Evolutionary conservation across 2,797 vertebrate genomes (phyloP).

Genomic region (Tenualosa ilisha): DNA sequence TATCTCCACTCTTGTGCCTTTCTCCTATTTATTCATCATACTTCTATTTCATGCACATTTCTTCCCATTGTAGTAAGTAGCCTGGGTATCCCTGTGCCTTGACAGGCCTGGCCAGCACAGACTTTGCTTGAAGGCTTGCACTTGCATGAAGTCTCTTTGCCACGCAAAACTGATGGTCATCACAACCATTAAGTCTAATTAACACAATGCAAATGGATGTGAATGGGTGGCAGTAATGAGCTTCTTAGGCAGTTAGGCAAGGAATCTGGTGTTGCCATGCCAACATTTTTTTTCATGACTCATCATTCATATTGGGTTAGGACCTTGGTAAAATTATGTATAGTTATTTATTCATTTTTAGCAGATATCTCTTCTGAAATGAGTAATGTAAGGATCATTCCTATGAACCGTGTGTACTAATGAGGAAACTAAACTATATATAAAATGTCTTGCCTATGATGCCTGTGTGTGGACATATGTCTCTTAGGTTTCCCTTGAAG

Average conservation of each 20-base stretch:
- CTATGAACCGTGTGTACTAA: neutral
- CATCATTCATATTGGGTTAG: neutral
- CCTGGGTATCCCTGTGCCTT: neutral
- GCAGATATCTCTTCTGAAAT: neutral
- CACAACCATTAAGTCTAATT: conserved; percentile 14
- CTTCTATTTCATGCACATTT: neutral
- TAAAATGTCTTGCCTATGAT: neutral
- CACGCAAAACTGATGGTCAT: neutral
- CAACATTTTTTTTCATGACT: neutral
- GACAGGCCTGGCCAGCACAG: neutral
- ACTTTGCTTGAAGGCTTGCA: neutral
- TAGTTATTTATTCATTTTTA: neutral
- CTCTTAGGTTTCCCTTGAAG: no score
- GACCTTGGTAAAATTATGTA: neutral
- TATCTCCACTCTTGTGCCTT: neutral
- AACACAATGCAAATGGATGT: neutral
- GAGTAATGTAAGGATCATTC: neutral
- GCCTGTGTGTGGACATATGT: neutral
- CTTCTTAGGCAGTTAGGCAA: neutral
- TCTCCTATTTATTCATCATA: neutral
- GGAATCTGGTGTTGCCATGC: neutral
- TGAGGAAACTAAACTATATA: neutral
- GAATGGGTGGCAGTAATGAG: neutral
- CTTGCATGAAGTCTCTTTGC: neutral
- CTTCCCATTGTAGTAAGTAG: neutral